Percentiles rank a stretch among this genome's conserved stretches.
phyloP scores from a whole-genome alignment of 23 tunicate species.

The Halocynthia roretzi region DNA sequence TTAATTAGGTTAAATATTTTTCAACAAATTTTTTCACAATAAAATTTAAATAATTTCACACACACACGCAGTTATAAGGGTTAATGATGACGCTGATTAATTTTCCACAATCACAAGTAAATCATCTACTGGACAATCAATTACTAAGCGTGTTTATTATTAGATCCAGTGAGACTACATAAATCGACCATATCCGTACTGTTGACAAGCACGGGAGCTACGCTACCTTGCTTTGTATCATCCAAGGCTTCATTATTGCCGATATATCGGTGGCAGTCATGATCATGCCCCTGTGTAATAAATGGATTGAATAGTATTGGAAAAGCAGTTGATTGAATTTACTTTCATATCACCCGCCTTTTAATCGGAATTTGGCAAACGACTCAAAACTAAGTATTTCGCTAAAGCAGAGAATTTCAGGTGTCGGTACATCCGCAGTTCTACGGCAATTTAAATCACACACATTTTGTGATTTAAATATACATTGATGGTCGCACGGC shows the following conservation, averaged over 20 bases:
- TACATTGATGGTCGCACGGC: neutral
- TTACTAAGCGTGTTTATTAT: too few relatives aligned
- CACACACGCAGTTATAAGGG: too few relatives aligned
- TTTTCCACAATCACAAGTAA: too few relatives aligned
- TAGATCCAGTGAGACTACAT: neutral
- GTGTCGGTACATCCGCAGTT: neutral
- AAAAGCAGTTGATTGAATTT: too few relatives aligned
- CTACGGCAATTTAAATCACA: too few relatives aligned
- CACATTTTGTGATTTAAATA: too few relatives aligned
- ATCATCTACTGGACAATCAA: too few relatives aligned
- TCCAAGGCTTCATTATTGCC: constrained; percentile 94
- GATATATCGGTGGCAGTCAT: constrained; percentile 94
- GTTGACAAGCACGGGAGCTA: neutral
- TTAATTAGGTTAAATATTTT: too few relatives aligned
- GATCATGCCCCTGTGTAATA: constrained; percentile 77
- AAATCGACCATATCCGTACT: neutral
- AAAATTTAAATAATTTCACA: too few relatives aligned
- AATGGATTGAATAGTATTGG: neutral
- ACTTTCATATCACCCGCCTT: too few relatives aligned
- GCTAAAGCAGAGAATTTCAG: neutral
- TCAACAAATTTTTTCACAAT: too few relatives aligned
- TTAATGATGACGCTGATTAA: too few relatives aligned
- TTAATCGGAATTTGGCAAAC: neutral
- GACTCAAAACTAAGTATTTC: neutral
- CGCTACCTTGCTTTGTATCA: constrained; percentile 68